These are phyloP conservation scores for Toxotes jaculatrix DNA, from an alignment of 2,113 vertebrate genomes.

Conservation along the genomic window DNA sequence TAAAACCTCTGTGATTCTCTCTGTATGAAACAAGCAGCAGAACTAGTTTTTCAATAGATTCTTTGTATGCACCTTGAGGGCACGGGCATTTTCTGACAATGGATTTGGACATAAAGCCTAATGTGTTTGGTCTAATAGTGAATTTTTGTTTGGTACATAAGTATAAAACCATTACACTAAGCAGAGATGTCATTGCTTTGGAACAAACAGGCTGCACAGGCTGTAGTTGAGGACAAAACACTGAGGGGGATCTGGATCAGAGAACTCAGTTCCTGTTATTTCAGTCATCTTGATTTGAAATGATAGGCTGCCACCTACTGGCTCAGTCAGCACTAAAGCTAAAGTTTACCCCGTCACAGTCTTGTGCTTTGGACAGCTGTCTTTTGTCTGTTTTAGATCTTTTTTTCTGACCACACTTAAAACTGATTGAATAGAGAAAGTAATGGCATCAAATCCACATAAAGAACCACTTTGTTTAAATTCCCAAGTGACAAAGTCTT, in stretches of 20 bases:
- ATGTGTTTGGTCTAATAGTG: slow-evolving; percentile 38
- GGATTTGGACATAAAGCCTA: slow-evolving; percentile 39
- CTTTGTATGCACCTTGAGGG: slow-evolving; percentile 49
- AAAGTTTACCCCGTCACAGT: not conserved
- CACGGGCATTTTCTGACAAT: slow-evolving; percentile 46
- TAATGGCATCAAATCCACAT: not conserved
- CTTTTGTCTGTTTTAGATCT: too few relatives aligned
- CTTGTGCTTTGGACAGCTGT: too few relatives aligned
- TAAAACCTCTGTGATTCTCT: slow-evolving; percentile 53
- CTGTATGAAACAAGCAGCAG: slow-evolving; percentile 33
- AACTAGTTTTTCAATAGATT: slow-evolving; percentile 56
- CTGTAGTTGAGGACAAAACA: not conserved
- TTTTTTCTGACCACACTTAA: not conserved
- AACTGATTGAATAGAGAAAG: not conserved
- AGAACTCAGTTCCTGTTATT: not conserved
- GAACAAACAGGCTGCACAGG: not conserved
- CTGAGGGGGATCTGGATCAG: not conserved
- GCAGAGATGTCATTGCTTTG: not conserved
- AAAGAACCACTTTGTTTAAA: not conserved
- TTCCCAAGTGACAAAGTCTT: not conserved
- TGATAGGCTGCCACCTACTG: slow-evolving; percentile 63
- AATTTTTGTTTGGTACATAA: slow-evolving; percentile 7
- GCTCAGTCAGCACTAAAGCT: not conserved
- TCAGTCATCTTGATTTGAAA: slow-evolving; percentile 49
- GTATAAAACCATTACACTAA: slow-evolving; percentile 33